These are phyloP conservation scores for Polydrusus tereticollis DNA, from an alignment of 2,888 invertebrate genomes.

Conservation along the genomic window DNA sequence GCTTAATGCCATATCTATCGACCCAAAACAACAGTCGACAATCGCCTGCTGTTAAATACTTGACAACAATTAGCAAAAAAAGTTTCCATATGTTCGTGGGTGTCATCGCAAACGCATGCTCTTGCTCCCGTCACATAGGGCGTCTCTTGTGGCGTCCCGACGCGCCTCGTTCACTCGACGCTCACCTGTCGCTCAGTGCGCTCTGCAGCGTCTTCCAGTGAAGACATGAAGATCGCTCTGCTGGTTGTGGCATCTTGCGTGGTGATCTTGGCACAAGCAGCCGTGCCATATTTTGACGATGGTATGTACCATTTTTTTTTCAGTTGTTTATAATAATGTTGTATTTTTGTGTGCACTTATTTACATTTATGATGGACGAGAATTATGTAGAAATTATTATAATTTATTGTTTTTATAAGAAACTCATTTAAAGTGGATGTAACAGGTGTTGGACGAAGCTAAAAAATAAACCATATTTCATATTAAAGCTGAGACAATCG, in stretches of 20 bases:
- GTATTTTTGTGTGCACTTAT: too few relatives aligned
- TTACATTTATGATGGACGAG: too few relatives aligned
- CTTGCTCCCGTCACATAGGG: conserved; percentile 52
- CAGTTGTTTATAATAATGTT: not conserved
- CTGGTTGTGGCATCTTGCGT: conserved; percentile 62
- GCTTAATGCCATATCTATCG: not conserved
- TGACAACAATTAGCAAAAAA: conserved; percentile 25
- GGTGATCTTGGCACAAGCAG: conserved; percentile 58
- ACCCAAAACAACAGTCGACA: not conserved
- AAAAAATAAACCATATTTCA: too few relatives aligned
- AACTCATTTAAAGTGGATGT: too few relatives aligned
- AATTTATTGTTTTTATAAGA: too few relatives aligned
- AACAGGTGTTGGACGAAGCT: too few relatives aligned
- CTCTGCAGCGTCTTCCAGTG: conserved; percentile 49
- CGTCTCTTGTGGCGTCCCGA: conserved; percentile 57
- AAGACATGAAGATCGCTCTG: conserved; percentile 64
- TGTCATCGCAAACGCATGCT: conserved; percentile 49
- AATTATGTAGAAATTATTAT: too few relatives aligned
- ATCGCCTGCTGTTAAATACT: not conserved
- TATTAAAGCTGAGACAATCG: too few relatives aligned
- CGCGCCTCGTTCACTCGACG: conserved; percentile 53
- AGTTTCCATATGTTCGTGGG: conserved; percentile 53
- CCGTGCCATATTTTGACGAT: conserved; percentile 46
- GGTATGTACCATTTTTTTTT: conserved; percentile 34
- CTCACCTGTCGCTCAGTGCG: conserved; percentile 30